These are phyloP conservation scores for Alligator sinensis DNA, from an alignment of 2,113 vertebrate genomes.

Conservation along the genomic window DNA sequence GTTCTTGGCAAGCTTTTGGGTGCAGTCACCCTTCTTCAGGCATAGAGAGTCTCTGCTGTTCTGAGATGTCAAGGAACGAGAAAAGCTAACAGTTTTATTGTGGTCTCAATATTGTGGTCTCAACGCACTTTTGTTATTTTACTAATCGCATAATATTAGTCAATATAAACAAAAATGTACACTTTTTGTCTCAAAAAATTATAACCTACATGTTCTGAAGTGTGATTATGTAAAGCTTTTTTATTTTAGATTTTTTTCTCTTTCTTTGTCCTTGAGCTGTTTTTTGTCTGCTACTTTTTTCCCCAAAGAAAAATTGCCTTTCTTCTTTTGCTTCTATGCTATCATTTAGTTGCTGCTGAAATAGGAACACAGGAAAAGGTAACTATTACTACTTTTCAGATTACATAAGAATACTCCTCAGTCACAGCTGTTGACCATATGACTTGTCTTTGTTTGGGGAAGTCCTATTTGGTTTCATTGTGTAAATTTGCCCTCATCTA, in stretches of 20 bases:
- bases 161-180: constrained; percentile 12
- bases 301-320: not conserved
- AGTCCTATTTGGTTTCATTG: constrained; percentile 16
- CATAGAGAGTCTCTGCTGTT: too few relatives aligned
- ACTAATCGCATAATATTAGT: constrained; percentile 38
- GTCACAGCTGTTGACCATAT: constrained; percentile 72
- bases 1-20: too few relatives aligned
- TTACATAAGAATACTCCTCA: not conserved
- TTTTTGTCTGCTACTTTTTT: not conserved
- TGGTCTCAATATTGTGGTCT: not conserved
- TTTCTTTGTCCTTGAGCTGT: not conserved
- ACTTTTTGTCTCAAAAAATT: not conserved
- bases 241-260: not conserved
- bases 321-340: not conserved
- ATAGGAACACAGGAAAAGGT: not conserved
- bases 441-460: constrained; percentile 30
- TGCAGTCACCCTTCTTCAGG: too few relatives aligned
- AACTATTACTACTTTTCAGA: constrained; percentile 38
- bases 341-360: not conserved
- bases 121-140: constrained; percentile 21
- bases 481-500: not conserved
- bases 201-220: not conserved
- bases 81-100: too few relatives aligned
- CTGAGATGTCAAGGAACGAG: too few relatives aligned
- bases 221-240: not conserved